Percentiles rank a stretch among this genome's conserved stretches.
Evolutionary conservation across 2,888 invertebrate genomes (phyloP).

Genomic region (Molanna angustata): DNA sequence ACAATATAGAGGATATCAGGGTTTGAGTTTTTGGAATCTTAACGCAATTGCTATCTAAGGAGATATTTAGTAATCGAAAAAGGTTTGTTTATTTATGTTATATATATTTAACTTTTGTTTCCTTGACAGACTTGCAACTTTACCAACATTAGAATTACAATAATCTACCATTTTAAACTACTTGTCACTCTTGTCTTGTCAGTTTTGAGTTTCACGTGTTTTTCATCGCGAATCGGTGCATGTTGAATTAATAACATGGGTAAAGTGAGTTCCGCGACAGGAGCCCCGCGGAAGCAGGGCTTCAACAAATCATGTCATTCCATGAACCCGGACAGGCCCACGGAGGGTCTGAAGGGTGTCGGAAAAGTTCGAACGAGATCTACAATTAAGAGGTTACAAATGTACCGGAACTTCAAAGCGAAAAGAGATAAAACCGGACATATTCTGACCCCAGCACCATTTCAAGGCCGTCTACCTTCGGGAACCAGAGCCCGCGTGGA

Average conservation of each 20-base stretch:
- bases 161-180: neutral
- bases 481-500: conserved; percentile 94
- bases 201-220: conserved; percentile 16
- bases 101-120: conserved; percentile 3
- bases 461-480: conserved; percentile 84
- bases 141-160: neutral
- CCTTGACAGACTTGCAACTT: conserved; percentile 21
- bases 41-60: too few species aligned
- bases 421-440: conserved; percentile 87
- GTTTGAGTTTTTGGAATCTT: too few species aligned
- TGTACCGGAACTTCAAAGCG: conserved; percentile 98
- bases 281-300: conserved; percentile 78
- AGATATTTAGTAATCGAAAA: too few species aligned
- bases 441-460: conserved; percentile 92
- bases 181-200: neutral
- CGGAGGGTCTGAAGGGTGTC: conserved; percentile 77
- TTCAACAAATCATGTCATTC: conserved; percentile 87
- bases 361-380: conserved; percentile 83
- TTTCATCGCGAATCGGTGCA: conserved; percentile 1
- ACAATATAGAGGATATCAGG: too few species aligned
- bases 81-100: conserved; percentile 7
- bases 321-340: conserved; percentile 89
- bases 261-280: conserved; percentile 69
- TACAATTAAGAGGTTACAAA: conserved; percentile 94
- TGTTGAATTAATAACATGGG: conserved; percentile 55